Evolutionary conservation across 2,113 vertebrate genomes (phyloP).

Genomic region (Phrynosoma blainvillii): DNA sequence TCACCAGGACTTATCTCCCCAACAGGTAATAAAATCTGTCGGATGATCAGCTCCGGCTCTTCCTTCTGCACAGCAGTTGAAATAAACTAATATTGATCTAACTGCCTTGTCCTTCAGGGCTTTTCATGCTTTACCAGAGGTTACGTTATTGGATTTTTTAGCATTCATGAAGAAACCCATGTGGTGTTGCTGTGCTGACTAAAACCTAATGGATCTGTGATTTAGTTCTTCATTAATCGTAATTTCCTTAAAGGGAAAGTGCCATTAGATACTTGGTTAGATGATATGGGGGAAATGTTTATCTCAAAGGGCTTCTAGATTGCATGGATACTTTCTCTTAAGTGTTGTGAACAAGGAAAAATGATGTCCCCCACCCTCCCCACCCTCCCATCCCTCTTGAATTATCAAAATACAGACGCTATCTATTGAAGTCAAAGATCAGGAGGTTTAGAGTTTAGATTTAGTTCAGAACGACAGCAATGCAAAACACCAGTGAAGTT

Average conservation of each 20-base stretch:
- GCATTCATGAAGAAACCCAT: slow-evolving; percentile 60
- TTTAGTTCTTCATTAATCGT: slow-evolving; percentile 72
- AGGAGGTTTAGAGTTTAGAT: neutral
- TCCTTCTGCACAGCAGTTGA: slow-evolving; percentile 70
- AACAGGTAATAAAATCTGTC: slow-evolving; percentile 84
- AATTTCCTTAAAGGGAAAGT: slow-evolving; percentile 70
- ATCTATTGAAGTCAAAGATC: neutral
- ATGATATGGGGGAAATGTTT: slow-evolving; percentile 18
- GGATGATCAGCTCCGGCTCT: slow-evolving; percentile 66
- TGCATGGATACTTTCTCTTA: slow-evolving; percentile 55
- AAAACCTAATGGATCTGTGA: slow-evolving; percentile 73
- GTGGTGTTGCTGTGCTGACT: slow-evolving; percentile 62
- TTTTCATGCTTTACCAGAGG: slow-evolving; percentile 78
- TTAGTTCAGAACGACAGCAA: neutral
- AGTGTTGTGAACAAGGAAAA: neutral
- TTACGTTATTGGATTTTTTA: slow-evolving; percentile 81
- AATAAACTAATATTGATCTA: slow-evolving; percentile 85
- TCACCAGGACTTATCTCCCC: slow-evolving; percentile 91
- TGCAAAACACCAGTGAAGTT: neutral
- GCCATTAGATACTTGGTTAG: slow-evolving; percentile 64
- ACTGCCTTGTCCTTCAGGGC: slow-evolving; percentile 79
- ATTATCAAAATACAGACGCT: no score
- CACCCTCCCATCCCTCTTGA: no score
- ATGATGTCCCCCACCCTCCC: no score
- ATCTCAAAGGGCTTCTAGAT: slow-evolving; percentile 28